Percentiles rank a stretch among this genome's conserved stretches.
These are phyloP conservation scores for Heliopora coerulea DNA, from an alignment of 92 coral and sea anemone genomes.

Conservation along the genomic window DNA sequence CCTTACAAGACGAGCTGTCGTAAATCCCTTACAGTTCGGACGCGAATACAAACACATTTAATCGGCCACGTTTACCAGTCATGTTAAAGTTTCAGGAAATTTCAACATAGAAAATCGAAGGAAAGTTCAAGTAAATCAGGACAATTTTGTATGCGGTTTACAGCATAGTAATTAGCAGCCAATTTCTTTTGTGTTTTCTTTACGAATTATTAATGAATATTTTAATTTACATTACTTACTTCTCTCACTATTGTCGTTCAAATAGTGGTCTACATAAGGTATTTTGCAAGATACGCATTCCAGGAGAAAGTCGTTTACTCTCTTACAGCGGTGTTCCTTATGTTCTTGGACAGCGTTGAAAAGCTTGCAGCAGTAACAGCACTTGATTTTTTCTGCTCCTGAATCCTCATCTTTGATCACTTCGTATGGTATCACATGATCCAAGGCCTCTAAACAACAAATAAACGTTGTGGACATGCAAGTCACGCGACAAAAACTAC, in stretches of 20 bases:
- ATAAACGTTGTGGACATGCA: neutral
- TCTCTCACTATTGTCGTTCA: neutral
- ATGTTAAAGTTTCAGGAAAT: no score
- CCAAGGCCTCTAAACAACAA: neutral
- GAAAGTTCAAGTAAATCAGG: no score
- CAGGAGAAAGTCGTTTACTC: conserved; percentile 3
- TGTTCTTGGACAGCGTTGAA: conserved; percentile 17
- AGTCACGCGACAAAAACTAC: neutral
- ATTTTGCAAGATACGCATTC: conserved; percentile 17
- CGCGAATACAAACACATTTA: no score
- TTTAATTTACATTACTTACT: neutral
- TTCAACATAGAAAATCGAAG: no score
- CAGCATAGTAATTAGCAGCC: no score
- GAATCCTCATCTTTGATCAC: conserved; percentile 21
- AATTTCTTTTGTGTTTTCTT: no score
- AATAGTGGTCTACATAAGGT: conserved; percentile 9
- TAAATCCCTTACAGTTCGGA: no score
- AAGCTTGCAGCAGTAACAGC: conserved; percentile 22
- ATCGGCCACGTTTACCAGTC: no score
- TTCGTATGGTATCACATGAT: conserved; percentile 28
- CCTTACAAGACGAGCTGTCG: no score
- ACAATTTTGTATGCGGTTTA: no score
- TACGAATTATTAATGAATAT: no score
- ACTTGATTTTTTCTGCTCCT: conserved; percentile 4
- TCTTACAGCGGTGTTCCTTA: conserved; percentile 23